These are phyloP conservation scores for Hemaris fuciformis DNA, from an alignment of 2,888 invertebrate species.

Conservation along the genomic window DNA sequence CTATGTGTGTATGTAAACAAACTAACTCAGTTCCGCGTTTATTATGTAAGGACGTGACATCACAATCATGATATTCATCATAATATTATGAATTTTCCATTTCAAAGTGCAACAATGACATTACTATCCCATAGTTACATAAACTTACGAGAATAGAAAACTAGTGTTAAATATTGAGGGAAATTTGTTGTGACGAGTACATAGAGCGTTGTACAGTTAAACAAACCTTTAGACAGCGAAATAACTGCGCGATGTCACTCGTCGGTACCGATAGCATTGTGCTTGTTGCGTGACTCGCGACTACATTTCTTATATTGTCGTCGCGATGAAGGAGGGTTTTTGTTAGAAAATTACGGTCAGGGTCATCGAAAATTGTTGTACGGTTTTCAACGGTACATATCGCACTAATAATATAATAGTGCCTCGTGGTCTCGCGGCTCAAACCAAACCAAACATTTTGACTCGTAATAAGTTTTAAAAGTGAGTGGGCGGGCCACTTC, in stretches of 20 bases:
- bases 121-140: neutral
- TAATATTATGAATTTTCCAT: neutral
- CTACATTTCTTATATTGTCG: slow-evolving; percentile 17
- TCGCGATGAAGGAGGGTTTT: neutral
- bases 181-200: slow-evolving; percentile 38
- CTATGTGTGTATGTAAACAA: too few relatives aligned
- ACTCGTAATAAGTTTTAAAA: too few relatives aligned
- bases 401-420: too few relatives aligned
- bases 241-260: slow-evolving; percentile 31
- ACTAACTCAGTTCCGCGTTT: too few relatives aligned
- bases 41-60: too few relatives aligned
- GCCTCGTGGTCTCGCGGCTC: too few relatives aligned
- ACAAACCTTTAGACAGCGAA: slow-evolving; percentile 38
- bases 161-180: slow-evolving; percentile 36
- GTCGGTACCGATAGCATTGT: slow-evolving; percentile 22
- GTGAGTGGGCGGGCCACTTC: too few relatives aligned
- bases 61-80: neutral
- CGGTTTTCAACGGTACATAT: too few relatives aligned
- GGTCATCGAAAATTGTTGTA: neutral
- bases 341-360: neutral
- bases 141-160: slow-evolving; percentile 14
- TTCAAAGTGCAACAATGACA: neutral
- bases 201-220: slow-evolving; percentile 16
- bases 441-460: too few relatives aligned
- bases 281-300: slow-evolving; percentile 27